Evolutionary conservation across 1,140 invertebrate species (phyloP), one percentile per base, ranked within the genome.

Genomic region (Musca vetustissima): DNA sequence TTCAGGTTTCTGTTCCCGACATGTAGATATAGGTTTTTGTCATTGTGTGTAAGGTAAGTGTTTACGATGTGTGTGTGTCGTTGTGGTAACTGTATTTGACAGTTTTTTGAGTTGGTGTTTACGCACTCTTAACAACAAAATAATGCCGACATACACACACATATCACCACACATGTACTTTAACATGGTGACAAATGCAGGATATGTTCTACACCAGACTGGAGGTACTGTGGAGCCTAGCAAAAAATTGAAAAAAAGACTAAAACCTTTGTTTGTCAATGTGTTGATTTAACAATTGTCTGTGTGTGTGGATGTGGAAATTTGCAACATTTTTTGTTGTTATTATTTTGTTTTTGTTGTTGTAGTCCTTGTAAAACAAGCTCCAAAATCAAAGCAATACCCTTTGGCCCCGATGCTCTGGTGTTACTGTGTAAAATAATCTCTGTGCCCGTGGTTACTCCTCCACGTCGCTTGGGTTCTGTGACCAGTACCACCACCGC

Each of bases 41-140:
- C 8, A 28, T 8, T 8, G 28, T n/a, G n/a, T n/a, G n/a, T n/a
- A n/a, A 28, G 28, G 28, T 28, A 8, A 28, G 28, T 28, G 28
- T 28, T 28, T 28, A 28, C 8, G 28, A 28, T 28, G 28, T 28
- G 28, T 28, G 28, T 28, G 28, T 28, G 28, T 28, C 8, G 28
- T 28, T 8, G 28, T 28, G 28, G 8, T 28, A 8, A 28, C 8
- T 28, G 28, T 28, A 28, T 28, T 4, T 52, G 49, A 52, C 49
- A 19, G 49, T 19, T 19, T 19, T 19, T n/a, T 52, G 17, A 52
- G 49, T 52, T 19, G 17, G 49, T 52, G 49, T 52, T 52, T 52
- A 52, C 49, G 49, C 49, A 52, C 49, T 52, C 49, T 52, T 52
- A 52, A 52, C 49, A 52, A 52, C 49, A 52, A 21, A 52, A n/a